Evolutionary conservation across 2,113 vertebrate genomes (phyloP), one percentile per base, ranked within the genome.

Genomic region (Tricholaema leucomelas): DNA sequence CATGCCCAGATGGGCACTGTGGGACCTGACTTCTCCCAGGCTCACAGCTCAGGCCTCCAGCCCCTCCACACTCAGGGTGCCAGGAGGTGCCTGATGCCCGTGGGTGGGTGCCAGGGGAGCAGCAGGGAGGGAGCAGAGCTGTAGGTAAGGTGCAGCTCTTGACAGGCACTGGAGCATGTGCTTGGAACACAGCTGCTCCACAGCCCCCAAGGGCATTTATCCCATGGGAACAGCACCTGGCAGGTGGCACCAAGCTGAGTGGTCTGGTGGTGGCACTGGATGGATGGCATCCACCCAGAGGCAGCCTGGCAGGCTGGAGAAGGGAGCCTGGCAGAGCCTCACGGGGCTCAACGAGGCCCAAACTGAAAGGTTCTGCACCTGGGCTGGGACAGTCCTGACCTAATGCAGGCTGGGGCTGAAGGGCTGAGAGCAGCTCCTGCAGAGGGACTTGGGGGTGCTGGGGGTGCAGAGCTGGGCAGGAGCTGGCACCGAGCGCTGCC

Each of bases 1-100:
- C 6, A 12, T 1, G 5, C 50, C 63, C 52, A 0, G 0, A 9
- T 0, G 0, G 7, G 24, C 36, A n/a, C 23, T 3, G 10, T 15
- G 63, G 38, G 46, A 40, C 6, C 28, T 35, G 21, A 44, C 61
- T 44, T 59, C 66, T 9, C 42, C 31, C 81, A 74, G 21, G 14
- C 10, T 66, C n/a, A 40, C 0, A 0, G 6, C 24, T 13, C 6
- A 7, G n/a, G 77, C 59, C 52, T 76, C 15, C 55, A 73, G n/a
- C 12, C 66, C 13, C 33, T 42, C 25, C 12, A 35, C 13, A 10
- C 27, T 38, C 36, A 28, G 38, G 11, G 7, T 58, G 56, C 60
- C 55, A 71, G 56, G 38, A 70, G 10, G 8, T 55, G 17, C 21
- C 76, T 40, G 38, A 36, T 25, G 38, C 42, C 42, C 10, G 1